A percentile compares a stretch with the other conserved stretches of the same genome.
These are phyloP conservation scores for Lepidochrysops patricia DNA, from an alignment of 2,888 invertebrate genomes.

Conservation along the genomic window DNA sequence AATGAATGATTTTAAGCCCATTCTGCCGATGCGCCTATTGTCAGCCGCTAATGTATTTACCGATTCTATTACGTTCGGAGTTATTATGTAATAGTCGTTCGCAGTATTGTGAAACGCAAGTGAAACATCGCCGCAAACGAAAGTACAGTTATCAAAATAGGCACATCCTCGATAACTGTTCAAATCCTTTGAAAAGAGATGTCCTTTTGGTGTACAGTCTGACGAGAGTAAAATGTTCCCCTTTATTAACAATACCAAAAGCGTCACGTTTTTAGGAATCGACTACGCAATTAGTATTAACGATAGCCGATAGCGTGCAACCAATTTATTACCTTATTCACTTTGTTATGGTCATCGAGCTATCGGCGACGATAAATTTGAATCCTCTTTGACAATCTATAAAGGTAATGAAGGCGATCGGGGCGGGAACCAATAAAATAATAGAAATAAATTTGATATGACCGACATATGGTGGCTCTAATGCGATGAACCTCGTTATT, in stretches of 20 bases:
- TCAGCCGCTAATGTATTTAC: conserved; percentile 55
- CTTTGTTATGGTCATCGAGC: conserved; percentile 65
- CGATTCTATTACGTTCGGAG: conserved; percentile 26
- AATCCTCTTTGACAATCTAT: conserved; percentile 71
- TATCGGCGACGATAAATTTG: conserved; percentile 69
- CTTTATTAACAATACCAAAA: not conserved
- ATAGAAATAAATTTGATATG: conserved; percentile 75
- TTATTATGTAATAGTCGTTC: conserved; percentile 20
- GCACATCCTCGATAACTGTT: not conserved
- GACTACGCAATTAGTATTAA: conserved; percentile 25
- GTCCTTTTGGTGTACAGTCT: not conserved
- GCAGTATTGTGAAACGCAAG: conserved; percentile 12
- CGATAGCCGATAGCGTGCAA: conserved; percentile 39
- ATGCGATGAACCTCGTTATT: conserved; percentile 71
- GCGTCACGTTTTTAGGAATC: conserved; percentile 4
- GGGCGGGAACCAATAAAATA: conserved; percentile 68
- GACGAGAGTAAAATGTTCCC: not conserved
- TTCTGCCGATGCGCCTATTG: conserved; percentile 62
- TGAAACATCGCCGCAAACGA: not conserved
- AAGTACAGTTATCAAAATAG: not conserved
- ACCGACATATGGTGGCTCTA: conserved; percentile 71
- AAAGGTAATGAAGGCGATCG: conserved; percentile 71
- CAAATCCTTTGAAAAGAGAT: not conserved
- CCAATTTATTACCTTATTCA: conserved; percentile 65
- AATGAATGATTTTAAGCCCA: conserved; percentile 73